Conservation (phyloP, 2,797 vertebrate genomes). For the Scomberomorus guttatus region DNA sequence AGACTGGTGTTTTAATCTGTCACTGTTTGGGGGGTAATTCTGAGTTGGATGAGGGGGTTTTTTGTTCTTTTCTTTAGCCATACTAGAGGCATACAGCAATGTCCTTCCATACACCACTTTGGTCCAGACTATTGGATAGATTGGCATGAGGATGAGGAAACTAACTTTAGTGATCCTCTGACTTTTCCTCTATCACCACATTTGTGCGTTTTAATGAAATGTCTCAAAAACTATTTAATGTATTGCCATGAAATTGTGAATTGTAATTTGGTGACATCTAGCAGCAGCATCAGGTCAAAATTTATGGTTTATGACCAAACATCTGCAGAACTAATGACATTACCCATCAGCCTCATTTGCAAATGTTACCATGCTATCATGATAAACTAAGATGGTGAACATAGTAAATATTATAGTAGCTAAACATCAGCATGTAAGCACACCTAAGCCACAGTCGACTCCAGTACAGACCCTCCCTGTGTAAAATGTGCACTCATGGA, state of each 20-base stretch:
- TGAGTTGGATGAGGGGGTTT: background rate
- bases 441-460: background rate
- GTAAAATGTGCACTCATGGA: background rate
- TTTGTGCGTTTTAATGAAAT: too few relatives aligned
- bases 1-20: slow-evolving; percentile 66
- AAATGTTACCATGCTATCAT: background rate
- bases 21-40: background rate
- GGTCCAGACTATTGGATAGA: too few relatives aligned
- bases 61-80: too few relatives aligned
- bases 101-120: too few relatives aligned
- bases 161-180: too few relatives aligned
- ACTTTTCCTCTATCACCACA: too few relatives aligned
- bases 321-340: background rate
- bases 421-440: background rate
- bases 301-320: too few relatives aligned
- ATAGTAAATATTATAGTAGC: background rate
- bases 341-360: background rate
- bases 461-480: background rate
- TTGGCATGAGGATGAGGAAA: too few relatives aligned
- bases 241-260: background rate
- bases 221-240: too few relatives aligned
- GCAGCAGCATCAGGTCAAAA: too few relatives aligned
- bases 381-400: background rate
- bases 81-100: too few relatives aligned
- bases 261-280: too few relatives aligned